These are phyloP conservation scores for Euthynnus affinis DNA, from an alignment of 2,797 vertebrate genomes.

Conservation along the genomic window DNA sequence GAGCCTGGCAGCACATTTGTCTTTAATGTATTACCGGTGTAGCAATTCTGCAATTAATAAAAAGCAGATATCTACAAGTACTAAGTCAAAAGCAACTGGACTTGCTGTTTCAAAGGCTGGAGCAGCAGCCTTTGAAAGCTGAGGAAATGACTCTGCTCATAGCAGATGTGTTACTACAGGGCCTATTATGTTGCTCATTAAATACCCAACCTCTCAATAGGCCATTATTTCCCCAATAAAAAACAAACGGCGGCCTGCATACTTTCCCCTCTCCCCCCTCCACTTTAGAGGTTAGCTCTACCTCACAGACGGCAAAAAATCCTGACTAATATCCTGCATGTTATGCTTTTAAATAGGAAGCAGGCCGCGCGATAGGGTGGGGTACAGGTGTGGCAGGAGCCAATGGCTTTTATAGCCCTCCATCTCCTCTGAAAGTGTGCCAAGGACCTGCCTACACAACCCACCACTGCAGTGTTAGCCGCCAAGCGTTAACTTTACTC, in stretches of 20 bases:
- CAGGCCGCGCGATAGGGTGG: conserved; percentile 81
- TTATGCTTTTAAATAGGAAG: conserved; percentile 88
- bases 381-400: conserved; percentile 87
- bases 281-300: conserved; percentile 82
- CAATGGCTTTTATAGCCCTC: conserved; percentile 84
- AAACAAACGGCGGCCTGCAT: conserved; percentile 83
- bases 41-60: conserved; percentile 79
- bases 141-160: conserved; percentile 85
- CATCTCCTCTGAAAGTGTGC: conserved; percentile 86
- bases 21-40: conserved; percentile 63
- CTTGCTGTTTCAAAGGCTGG: conserved; percentile 76
- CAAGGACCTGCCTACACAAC: conserved; percentile 81
- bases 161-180: conserved; percentile 89
- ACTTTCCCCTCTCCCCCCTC: conserved; percentile 76
- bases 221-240: conserved; percentile 90
- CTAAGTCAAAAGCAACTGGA: conserved; percentile 74
- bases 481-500: conserved; percentile 77
- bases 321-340: conserved; percentile 88
- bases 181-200: conserved; percentile 89
- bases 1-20: conserved; percentile 53
- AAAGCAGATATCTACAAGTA: conserved; percentile 76
- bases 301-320: conserved; percentile 85
- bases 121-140: conserved; percentile 82
- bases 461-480: conserved; percentile 65
- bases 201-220: conserved; percentile 88